Evolutionary conservation across 2,797 vertebrate species (phyloP), one percentile per base, ranked within the genome.

Genomic region (Orestias chungarensis): DNA sequence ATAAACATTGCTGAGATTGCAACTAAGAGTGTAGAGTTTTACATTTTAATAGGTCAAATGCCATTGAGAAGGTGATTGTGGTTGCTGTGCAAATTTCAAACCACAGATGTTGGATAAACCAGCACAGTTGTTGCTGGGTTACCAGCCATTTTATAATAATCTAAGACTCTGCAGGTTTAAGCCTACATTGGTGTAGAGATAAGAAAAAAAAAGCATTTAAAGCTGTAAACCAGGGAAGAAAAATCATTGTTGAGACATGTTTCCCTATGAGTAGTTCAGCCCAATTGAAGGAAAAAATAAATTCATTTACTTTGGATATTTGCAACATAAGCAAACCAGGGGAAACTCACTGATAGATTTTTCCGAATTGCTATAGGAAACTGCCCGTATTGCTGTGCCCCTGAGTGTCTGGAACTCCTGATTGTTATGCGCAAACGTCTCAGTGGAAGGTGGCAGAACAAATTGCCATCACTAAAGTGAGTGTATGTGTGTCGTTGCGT

Each of bases 381-480:
- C 83, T 74, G 83, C 68, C 54, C 73, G 74, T 40, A 67, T 74
- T 70, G 52, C 49, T 65, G 78, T 47, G 80, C 71, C 76, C 70
- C 81, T 31, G 71, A 79, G 76, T 74, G 90, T 85, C 85, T 89
- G 83, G 79, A n/a, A 85, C 82, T 57, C 68, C 74, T 88, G 87
- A 90, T 91, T 91, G 82, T 82, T 88, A 87, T 88, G 88, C 90
- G 79, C 85, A 86, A 83, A 82, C 83, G 80, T 85, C 81, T 85
- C 86, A 74, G 80, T 73, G 82, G 84, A 90, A 78, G 85, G 88
- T 88, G 78, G 86, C 88, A 87, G 86, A 89, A 92, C 91, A 89
- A 91, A 92, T 90, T 87, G 87, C 78, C 86, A 77, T 88, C 81
- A 85, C 64, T 75, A 69, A 75, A 83, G 75, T 82, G 6, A 71